phyloP scores from a whole-genome alignment of 2,113 vertebrate genomes.

The Gadus chalcogrammus region DNA sequence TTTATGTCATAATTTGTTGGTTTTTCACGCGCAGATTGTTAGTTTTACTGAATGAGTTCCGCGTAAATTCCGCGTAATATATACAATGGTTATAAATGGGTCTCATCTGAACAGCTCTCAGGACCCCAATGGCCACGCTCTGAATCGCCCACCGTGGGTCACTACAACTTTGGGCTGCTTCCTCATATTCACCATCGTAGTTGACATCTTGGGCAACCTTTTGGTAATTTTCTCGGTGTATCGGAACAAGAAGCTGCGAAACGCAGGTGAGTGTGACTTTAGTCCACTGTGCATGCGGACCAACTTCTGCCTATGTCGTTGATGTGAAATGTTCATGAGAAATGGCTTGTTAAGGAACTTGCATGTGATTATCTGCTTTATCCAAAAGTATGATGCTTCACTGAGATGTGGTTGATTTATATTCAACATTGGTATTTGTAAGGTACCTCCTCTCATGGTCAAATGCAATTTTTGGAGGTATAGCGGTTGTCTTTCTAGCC shows the following conservation, averaged over 20 bases:
- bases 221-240: constrained; percentile 92
- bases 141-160: constrained; percentile 82
- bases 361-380: no score
- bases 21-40: not conserved
- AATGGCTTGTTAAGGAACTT: no score
- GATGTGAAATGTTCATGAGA: no score
- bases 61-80: constrained; percentile 53
- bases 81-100: constrained; percentile 77
- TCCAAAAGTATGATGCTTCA: no score
- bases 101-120: constrained; percentile 78
- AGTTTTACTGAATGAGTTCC: constrained; percentile 40
- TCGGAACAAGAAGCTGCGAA: constrained; percentile 91
- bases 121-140: constrained; percentile 55
- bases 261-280: constrained; percentile 75
- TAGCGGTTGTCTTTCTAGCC: no score
- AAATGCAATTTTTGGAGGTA: no score
- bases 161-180: constrained; percentile 81
- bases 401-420: no score
- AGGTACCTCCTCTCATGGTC: no score
- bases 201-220: constrained; percentile 91
- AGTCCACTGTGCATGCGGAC: no score
- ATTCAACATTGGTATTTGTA: no score
- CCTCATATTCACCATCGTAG: constrained; percentile 91
- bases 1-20: constrained; percentile 11
- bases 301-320: no score